phyloP scores from a whole-genome alignment of 2,113 vertebrate species.

The Petrocephalus microphthalmus region DNA sequence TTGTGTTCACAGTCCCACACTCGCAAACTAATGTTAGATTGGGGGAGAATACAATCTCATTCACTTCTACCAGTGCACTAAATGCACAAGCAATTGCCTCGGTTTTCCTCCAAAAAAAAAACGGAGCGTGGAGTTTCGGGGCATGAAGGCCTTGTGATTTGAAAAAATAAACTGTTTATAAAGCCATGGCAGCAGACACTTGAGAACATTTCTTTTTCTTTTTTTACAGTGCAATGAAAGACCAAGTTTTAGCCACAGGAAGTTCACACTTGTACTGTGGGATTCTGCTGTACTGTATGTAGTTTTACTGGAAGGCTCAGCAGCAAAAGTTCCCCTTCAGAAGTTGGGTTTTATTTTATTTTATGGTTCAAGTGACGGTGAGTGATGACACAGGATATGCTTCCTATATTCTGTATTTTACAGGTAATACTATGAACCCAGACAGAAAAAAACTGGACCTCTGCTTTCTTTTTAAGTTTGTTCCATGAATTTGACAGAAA shows the following conservation, averaged over 20 bases:
- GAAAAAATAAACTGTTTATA: neutral
- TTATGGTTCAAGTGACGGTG: neutral
- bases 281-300: neutral
- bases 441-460: neutral
- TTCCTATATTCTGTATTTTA: neutral
- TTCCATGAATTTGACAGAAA: neutral
- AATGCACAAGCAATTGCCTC: neutral
- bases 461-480: neutral
- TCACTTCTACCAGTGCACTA: neutral
- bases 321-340: neutral
- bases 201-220: neutral
- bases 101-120: neutral
- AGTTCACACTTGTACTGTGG: neutral
- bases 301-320: neutral
- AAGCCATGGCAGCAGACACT: neutral
- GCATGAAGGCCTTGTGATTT: neutral
- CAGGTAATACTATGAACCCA: neutral
- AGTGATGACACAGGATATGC: neutral
- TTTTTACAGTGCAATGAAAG: neutral
- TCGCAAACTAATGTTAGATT: neutral
- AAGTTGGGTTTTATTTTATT: too few relatives aligned
- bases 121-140: neutral
- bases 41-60: neutral
- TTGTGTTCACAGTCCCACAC: neutral
- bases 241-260: neutral